Evolutionary conservation across 2,888 invertebrate species (phyloP).

Genomic region (Alloplasta piceator): DNA sequence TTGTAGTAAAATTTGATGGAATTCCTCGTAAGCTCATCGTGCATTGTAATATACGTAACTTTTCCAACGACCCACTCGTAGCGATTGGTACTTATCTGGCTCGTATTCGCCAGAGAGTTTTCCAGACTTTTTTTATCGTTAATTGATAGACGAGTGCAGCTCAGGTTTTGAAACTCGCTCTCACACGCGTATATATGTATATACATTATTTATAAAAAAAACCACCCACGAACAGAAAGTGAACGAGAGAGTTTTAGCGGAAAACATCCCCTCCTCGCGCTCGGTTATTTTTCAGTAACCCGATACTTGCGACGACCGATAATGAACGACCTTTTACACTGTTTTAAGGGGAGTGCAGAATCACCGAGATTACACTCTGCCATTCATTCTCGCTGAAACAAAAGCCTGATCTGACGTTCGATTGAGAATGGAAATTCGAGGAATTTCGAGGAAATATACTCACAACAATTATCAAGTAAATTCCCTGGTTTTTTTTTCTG

Average conservation of each 20-base stretch:
- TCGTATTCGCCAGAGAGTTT: conserved; percentile 39
- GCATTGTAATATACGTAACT: conserved; percentile 1
- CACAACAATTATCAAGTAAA: too few relatives aligned
- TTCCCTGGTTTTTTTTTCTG: too few relatives aligned
- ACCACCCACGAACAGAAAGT: background rate
- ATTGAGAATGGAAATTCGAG: too few relatives aligned
- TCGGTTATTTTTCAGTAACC: conserved; percentile 38
- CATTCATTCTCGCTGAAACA: too few relatives aligned
- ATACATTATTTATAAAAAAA: too few relatives aligned
- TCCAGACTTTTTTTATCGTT: conserved; percentile 38
- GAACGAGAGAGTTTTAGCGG: conserved; percentile 26
- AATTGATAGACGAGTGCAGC: conserved; percentile 46
- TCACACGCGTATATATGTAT: too few relatives aligned
- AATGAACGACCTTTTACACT: conserved; percentile 6
- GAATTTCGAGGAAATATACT: too few relatives aligned
- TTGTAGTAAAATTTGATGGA: too few relatives aligned
- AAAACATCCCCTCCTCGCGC: conserved; percentile 2
- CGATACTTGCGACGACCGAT: conserved; percentile 19
- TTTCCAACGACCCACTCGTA: conserved; percentile 8
- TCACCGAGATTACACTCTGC: too few relatives aligned
- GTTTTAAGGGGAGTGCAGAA: too few relatives aligned
- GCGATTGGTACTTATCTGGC: conserved; percentile 53
- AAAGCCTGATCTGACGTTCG: too few relatives aligned
- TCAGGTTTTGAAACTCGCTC: background rate
- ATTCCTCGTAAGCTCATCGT: background rate